Evolutionary conservation across 2,888 invertebrate species (phyloP), one percentile per base, ranked within the genome.

Genomic region (Hartigia nigra): DNA sequence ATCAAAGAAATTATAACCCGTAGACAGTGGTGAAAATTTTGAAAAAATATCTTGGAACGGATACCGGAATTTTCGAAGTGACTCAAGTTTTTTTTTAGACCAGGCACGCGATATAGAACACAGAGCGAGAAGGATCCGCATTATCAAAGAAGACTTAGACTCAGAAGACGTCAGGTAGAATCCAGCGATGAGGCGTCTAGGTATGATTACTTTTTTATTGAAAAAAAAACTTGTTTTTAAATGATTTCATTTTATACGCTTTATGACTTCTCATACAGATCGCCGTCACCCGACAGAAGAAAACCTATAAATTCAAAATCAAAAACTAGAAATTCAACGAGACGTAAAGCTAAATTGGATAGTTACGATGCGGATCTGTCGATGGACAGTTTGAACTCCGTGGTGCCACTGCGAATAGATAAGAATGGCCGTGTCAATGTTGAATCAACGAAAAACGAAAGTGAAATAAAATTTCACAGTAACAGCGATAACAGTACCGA

Each of bases 111-210:
- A 86, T 97, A 97, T 88, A 94, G 97, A 80, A 97, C 97, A 88
- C 97, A 97, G 92, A 97, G 97, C 88, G 97, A 97, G 90, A 96
- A 97, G 87, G 97, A 97, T 92, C 96, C 96, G 0, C 95, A 96
- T 90, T 97, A 96, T 86, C 94, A 95, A 81, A 92, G 95, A 82
- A 95, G 96, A 91, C 92, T 95, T 78, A 92, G 95, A 31, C 94
- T 95, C 87, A 94, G 95, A 89, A 93, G 94, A 83, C 93, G 95
- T 80, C 92, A 91, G 76, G 86, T 90, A 12, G 92, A 92, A 81
- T 90, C 91, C 4, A 92, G 92, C 82, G 93, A 93, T 75, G 93
- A 94, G 78, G 87, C 89, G 69, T 91, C 91, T 1, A 90, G 91
- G 91, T 90, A 84, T 14, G 31, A 12, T 32, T 70, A 70, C 32